Evolutionary conservation across 2,113 vertebrate genomes (phyloP), one percentile per base, ranked within the genome.

Genomic region (Siphamia tubifer): DNA sequence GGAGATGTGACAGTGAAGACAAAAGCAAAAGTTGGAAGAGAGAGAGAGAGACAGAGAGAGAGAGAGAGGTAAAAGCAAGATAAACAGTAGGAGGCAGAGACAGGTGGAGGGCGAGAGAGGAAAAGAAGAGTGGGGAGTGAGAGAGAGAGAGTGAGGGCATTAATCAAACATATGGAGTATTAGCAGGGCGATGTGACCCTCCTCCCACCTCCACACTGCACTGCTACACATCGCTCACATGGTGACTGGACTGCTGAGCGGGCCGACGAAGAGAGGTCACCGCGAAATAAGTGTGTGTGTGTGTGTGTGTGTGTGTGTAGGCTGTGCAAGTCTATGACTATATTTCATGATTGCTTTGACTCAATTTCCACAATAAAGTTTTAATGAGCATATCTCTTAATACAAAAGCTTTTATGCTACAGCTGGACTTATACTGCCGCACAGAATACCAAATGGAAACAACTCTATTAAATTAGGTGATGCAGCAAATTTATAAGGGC

Each of bases 131-230:
- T 12, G 1, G 48, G 44, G 51, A 23, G 65, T 4, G 35, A 51
- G 51, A 23, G 65, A 7, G 35, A 24, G 55, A 66, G 35, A 78
- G 71, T 9, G 67, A 19, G 51, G 9, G 72, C 74, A 85, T 89
- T 82, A 83, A 84, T 89, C 79, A 88, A 80, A 79, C 76, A 81
- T 78, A 75, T 66, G 81, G 74, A 57, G 76, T 65, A 81, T 73
- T 81, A 77, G 65, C 34, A 10, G 61, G 85, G 53, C 16, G 55
- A 53, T 32, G 74, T 87, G 85, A 87, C 81, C 77, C 81, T 76
- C 40, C 21, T 52, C 35, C 69, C 65, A 51, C 65, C 71, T 71
- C 53, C 45, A 55, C 48, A 8, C 51, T 45, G 62, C 60, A 38
- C 63, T 16, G 71, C 60, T 55, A 62, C 77, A 61, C 85, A 81